Base-by-base conservation (phyloP, 1,140 invertebrate genomes). In the Drosophila paulistorum region DNA sequence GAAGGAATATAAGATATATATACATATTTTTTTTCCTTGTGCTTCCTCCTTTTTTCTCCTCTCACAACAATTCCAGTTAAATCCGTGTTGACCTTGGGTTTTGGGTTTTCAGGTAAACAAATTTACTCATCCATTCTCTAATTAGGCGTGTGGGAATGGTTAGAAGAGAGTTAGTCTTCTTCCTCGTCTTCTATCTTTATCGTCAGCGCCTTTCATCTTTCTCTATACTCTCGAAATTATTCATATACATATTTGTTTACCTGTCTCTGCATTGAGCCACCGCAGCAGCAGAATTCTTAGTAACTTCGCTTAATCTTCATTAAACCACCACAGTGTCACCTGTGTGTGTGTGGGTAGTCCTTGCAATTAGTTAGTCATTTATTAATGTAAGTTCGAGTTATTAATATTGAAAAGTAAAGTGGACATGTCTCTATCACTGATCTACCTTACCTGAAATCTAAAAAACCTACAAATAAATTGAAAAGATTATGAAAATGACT, bases 71-170 rank as follows among this genome's bases (percentile, higher is more conserved):
- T 84, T 85, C 81, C 74, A 85, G 81, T 85, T 85, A 85, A 85
- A 77, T 82, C 79, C 70, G 79, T 77, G 81, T 71, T 85, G 81
- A 85, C 81, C 81, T 85, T 85, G 81, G 77, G 76, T 67, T 45
- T 58, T 59, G 2, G 2, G 59, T 55, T 54, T 68, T 39, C 77
- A 81, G 81, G 81, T 84, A 84, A 59, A 84, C 69, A 83, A 57
- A 80, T 72, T 85, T 77, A 71, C 70, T 66, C 68, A 68, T 57
- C 80, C 80, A 62, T 71, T 72, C 45, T 77, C 77, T 84, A 80
- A 84, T 84, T 77, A 84, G 70, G 73, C 62, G 51, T 65, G 30
- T 30, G 64, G 70, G 62, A 48, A 68, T 64, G 70, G 61, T 57
- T 54, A 65, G 33, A 70, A 70, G 63, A 64, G 42, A 71, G 61